These are phyloP conservation scores for Euplagia quadripunctaria DNA, from an alignment of 2,888 invertebrate species.

Conservation along the genomic window DNA sequence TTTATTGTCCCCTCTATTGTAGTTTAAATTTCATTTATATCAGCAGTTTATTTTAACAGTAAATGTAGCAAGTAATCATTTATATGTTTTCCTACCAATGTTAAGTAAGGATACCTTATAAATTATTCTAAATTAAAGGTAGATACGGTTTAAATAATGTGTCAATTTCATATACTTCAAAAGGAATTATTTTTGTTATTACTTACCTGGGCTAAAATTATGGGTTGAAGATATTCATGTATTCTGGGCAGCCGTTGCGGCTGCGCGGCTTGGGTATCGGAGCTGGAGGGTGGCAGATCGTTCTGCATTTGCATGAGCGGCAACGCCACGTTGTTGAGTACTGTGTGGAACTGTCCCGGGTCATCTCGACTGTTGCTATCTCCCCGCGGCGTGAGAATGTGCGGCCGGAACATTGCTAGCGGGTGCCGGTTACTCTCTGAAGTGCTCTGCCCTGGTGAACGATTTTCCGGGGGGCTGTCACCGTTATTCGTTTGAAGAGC, in stretches of 20 bases:
- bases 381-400: conserved; percentile 56
- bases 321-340: conserved; percentile 73
- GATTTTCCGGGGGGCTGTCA: conserved; percentile 61
- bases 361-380: conserved; percentile 31
- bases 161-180: neutral
- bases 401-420: conserved; percentile 63
- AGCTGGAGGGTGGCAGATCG: conserved; percentile 74
- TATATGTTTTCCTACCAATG: no score
- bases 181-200: neutral
- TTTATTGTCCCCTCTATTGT: neutral
- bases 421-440: conserved; percentile 58
- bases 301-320: conserved; percentile 88
- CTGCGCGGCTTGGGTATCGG: conserved; percentile 60
- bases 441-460: conserved; percentile 53
- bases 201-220: conserved; percentile 82
- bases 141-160: neutral
- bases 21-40: no score
- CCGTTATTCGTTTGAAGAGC: conserved; percentile 62
- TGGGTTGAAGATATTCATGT: conserved; percentile 82
- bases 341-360: conserved; percentile 65
- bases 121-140: neutral
- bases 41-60: no score
- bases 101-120: no score
- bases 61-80: no score
- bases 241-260: conserved; percentile 74